Conservation (phyloP, 2,797 vertebrate species). For the Micrastur ruficollis region DNA sequence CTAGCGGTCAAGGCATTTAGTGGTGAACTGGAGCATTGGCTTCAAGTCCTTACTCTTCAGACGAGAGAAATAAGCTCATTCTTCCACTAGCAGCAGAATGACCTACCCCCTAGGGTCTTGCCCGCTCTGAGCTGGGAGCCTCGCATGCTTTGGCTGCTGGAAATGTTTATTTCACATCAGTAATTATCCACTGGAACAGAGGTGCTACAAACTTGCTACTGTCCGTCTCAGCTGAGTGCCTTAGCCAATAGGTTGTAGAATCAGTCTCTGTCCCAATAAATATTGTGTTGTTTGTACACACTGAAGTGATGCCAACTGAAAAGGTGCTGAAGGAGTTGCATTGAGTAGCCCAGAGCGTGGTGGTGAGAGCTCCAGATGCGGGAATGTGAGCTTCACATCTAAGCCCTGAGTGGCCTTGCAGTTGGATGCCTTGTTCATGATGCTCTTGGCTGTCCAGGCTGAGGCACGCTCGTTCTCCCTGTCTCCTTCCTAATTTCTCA, state of each 20-base stretch:
- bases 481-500: not conserved
- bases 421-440: not conserved
- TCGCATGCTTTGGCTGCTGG: not conserved
- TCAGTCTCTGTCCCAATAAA: not conserved
- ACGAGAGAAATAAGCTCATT: not conserved
- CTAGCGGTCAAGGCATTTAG: not conserved
- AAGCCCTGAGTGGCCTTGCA: not conserved
- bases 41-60: not conserved
- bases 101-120: not conserved
- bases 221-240: not conserved
- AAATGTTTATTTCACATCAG: not conserved
- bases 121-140: not conserved
- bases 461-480: fast-evolving
- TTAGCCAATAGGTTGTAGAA: not conserved
- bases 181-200: not conserved
- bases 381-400: not conserved
- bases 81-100: not conserved
- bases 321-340: not conserved
- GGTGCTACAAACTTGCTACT: not conserved
- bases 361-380: not conserved
- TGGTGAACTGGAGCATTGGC: not conserved
- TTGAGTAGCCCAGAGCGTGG: not conserved
- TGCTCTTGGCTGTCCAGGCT: not conserved
- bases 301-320: not conserved
- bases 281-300: not conserved